Evolutionary conservation across 2,797 vertebrate species (phyloP), one percentile per base, ranked within the genome.

Genomic region (Sphenodon punctatus): DNA sequence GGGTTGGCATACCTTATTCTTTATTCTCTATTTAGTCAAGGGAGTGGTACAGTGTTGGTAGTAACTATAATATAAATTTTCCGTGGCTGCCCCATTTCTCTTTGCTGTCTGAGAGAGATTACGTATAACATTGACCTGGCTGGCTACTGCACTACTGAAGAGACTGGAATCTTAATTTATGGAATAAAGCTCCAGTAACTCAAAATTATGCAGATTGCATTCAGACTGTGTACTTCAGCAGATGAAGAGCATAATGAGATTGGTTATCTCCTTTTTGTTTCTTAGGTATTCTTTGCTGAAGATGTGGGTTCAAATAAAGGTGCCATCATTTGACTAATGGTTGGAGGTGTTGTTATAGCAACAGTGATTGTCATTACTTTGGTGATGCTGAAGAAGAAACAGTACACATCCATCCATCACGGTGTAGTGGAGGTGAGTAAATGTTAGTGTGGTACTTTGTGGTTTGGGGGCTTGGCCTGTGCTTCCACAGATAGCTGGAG

Each of bases 301-400:
- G 98, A 99, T 59, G 97, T 97, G 79, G 97, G 98, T 70, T 98
- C 98, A 87, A 99, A 99, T 94, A 99, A 99, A 95, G 98, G 98
- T 17, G 98, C 99, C 66, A 98, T 99, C 89, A 99, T 99, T 67
- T 98, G 98, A 76, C 97, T 99, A 69, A 99, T 99, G 98, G 98
- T 99, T 76, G 98, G 98, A 45, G 98, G 98, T 20, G 97, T 99
- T 77, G 98, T 99, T 95, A 99, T 99, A 95, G 99, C 98, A 76
- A 99, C 98, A 4, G 97, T 99, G 93, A 99, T 99, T 10, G 98
- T 99, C 90, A 99, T 99, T 92, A 99, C 98, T 80, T 94, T 99
- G 94, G 97, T 99, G 95, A 99, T 99, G 98, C 96, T 99, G 94
- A 98, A 98, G 95, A 99, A 99, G 97, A 99, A 99, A 85, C 99